Conservation (phyloP, 2,888 invertebrate species). For the Sericinus montela region DNA sequence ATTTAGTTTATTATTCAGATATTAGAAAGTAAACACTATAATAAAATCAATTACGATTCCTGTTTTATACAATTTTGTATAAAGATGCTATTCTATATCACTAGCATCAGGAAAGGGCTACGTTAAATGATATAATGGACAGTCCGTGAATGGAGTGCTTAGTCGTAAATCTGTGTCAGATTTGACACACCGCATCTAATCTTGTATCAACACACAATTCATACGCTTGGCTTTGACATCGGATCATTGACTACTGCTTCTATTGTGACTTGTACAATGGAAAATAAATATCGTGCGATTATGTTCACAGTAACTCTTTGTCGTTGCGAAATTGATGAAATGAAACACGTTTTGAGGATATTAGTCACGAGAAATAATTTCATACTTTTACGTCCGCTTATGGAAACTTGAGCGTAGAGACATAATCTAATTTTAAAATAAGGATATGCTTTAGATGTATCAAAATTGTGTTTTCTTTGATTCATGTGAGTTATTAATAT, state of each 20-base stretch:
- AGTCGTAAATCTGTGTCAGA: conserved; percentile 33
- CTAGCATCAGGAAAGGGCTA: conserved; percentile 1
- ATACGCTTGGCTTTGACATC: conserved; percentile 25
- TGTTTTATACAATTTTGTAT: background rate
- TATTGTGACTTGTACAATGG: conserved; percentile 23
- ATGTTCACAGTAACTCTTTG: conserved; percentile 17
- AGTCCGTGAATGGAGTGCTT: conserved; percentile 22
- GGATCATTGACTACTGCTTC: conserved; percentile 31
- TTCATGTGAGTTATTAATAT: too few species aligned
- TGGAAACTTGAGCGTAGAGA: background rate
- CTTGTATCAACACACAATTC: conserved; percentile 33
- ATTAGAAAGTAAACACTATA: too few species aligned
- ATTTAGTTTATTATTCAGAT: too few species aligned
- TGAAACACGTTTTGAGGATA: conserved; percentile 15
- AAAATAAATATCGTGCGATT: conserved; percentile 22
- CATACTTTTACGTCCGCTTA: conserved; percentile 1
- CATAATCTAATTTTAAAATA: background rate
- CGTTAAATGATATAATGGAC: conserved; percentile 23
- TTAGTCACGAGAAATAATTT: conserved; percentile 12
- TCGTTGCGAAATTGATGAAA: conserved; percentile 10
- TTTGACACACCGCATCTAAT: conserved; percentile 35
- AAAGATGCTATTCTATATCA: conserved; percentile 2
- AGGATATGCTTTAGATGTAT: background rate
- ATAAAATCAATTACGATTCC: too few species aligned
- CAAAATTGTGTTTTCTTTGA: background rate